phyloP scores from a whole-genome alignment of 2,113 vertebrate species.

The Callipepla squamata region DNA sequence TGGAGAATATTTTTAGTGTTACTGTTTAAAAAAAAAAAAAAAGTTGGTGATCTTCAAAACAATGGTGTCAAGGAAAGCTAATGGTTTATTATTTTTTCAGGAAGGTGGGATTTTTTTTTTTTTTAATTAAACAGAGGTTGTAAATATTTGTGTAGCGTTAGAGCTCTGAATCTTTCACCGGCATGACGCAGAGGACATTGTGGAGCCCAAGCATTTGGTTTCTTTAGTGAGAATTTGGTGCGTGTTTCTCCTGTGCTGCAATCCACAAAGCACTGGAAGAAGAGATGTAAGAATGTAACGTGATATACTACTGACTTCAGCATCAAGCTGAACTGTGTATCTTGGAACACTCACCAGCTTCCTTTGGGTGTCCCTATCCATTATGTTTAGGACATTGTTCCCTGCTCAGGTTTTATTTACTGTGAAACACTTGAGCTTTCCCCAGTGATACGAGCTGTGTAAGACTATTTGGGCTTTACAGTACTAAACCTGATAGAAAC shows the following conservation, averaged over 20 bases:
- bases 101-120: not conserved
- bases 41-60: not conserved
- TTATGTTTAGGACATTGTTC: not conserved
- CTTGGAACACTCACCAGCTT: not conserved
- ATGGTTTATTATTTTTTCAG: not conserved
- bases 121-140: not conserved
- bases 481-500: not conserved
- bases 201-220: rapidly evolving
- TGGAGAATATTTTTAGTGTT: not conserved
- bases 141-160: not conserved
- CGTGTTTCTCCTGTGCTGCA: not conserved
- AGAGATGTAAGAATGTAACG: not conserved
- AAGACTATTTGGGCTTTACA: not conserved
- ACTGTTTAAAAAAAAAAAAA: not conserved
- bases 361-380: not conserved
- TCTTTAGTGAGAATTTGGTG: not conserved
- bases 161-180: not conserved
- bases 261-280: not conserved
- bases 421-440: not conserved
- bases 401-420: not conserved
- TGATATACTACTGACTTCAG: not conserved
- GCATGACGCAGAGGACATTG: not conserved
- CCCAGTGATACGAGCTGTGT: not conserved
- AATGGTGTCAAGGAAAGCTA: not conserved
- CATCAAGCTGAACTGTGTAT: not conserved